A percentile compares a stretch with the other conserved stretches of the same genome.
Evolutionary conservation across 2,888 invertebrate genomes (phyloP).

Genomic region (Matsumyia berberina): DNA sequence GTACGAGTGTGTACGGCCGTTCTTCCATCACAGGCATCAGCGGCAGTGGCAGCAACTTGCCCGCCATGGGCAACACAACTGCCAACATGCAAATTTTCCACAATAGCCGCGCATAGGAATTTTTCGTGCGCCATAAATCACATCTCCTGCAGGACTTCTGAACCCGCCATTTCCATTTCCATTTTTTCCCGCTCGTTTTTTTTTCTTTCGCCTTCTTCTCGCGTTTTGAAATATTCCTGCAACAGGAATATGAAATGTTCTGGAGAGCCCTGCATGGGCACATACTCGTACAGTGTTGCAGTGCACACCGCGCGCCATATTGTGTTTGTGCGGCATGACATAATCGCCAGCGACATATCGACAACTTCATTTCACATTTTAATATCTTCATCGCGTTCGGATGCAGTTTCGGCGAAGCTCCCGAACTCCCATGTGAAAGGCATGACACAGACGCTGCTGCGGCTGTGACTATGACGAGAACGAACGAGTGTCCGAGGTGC

Average conservation of each 20-base stretch:
- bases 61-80: constrained; percentile 43
- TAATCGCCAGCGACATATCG: constrained; percentile 74
- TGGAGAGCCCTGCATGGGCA: constrained; percentile 42
- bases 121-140: constrained; percentile 76
- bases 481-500: constrained; percentile 72
- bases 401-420: constrained; percentile 48
- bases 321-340: constrained; percentile 72
- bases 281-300: constrained; percentile 24
- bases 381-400: constrained; percentile 70
- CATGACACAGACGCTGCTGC: constrained; percentile 35
- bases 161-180: constrained; percentile 73
- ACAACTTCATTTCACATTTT: constrained; percentile 77
- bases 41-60: constrained; percentile 53
- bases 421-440: constrained; percentile 50
- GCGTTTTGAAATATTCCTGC: constrained; percentile 44
- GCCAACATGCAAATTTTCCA: constrained; percentile 76
- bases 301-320: constrained; percentile 44
- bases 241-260: constrained; percentile 75
- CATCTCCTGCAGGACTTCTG: constrained; percentile 76
- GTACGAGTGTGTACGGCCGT: constrained; percentile 12
- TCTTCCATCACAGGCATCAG: constrained; percentile 65
- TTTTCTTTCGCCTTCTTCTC: not conserved
- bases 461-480: constrained; percentile 34
- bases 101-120: constrained; percentile 72
- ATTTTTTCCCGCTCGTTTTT: constrained; percentile 47